Evolutionary conservation across 2,888 invertebrate species (phyloP), one percentile per base, ranked within the genome.

Genomic region (Pachymerium ferrugineum): DNA sequence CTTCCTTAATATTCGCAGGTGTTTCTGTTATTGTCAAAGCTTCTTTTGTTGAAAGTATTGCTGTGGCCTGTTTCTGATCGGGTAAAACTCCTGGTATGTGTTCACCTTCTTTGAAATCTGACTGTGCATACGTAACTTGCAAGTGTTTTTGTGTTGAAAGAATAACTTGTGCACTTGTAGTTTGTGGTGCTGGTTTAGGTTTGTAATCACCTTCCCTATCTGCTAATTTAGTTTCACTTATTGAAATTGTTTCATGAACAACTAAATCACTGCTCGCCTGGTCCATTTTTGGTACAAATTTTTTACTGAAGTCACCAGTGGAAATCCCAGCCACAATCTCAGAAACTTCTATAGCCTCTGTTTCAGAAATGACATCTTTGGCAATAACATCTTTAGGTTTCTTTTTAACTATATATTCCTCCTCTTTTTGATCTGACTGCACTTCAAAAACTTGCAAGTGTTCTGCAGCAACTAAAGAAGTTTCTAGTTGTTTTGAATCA

Each of bases 141-240:
- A 77, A 28, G 25, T 76, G 76, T 35, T 76, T 75, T 47, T 73
- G 38, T 19, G 77, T 76, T 4, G 74, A 70, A 8, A 77, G 29
- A 67, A 73, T 73, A 25, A 77, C 33, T 30, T 76, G 75, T 14
- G 75, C 76, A 31, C 69, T 38, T 22, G 74, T 42, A 35, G 69
- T 71, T 70, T 74, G 68, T 8, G 78, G 78, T 25, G 29, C 16
- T 30, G 74, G 75, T 54, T 72, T 30, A 22, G 73, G 31, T 19
- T 38, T 22, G 16, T 77, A 74, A 74, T 22, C 62, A 12, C 42
- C 70, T 69, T 76, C 92, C 76, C 85, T 87, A 82, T 92, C 91
- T 35, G 87, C 84, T 0, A 84, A 81, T 79, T 89, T 86, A 0
- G 86, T 87, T 81, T 90, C 87, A 72, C 83, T 86, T 3, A 91